phyloP scores from a whole-genome alignment of 1,140 invertebrate species.

The Chironomus striatipennis region DNA sequence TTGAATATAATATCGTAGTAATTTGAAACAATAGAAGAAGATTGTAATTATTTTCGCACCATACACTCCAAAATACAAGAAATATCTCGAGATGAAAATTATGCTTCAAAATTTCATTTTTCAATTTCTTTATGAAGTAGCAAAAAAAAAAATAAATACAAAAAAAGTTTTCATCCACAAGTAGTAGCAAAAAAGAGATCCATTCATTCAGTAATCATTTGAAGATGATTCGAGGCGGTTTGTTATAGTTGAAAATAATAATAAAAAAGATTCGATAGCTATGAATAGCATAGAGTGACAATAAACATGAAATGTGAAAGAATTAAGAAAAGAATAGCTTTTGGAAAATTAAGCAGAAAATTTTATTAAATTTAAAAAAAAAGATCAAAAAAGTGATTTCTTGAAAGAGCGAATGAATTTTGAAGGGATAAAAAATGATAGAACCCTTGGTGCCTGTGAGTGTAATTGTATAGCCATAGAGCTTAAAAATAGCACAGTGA shows the following conservation, averaged over 20 bases:
- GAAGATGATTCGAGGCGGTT: constrained; percentile 17
- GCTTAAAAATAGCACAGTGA: background rate
- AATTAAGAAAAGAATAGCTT: too few species aligned
- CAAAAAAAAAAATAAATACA: too few species aligned
- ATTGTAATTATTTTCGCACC: constrained; percentile 13
- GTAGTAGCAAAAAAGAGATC: background rate
- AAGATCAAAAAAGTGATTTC: too few species aligned
- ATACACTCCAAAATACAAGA: background rate
- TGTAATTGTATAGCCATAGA: too few species aligned
- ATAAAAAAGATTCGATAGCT: background rate
- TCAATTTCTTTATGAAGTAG: background rate
- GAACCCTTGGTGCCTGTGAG: too few species aligned
- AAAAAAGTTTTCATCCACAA: background rate
- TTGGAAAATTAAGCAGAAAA: too few species aligned
- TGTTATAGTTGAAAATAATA: background rate
- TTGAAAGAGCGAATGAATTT: too few species aligned
- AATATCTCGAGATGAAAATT: background rate
- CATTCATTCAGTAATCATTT: constrained; percentile 22
- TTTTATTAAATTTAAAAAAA: too few species aligned
- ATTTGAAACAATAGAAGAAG: background rate
- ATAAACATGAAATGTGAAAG: too few species aligned
- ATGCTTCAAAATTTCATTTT: constrained; percentile 4
- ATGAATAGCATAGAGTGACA: too few species aligned
- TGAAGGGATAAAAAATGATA: too few species aligned
- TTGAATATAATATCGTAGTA: constrained; percentile 21